Base-by-base conservation (phyloP, 2,888 invertebrate species). In the Heliconius ismenius region DNA sequence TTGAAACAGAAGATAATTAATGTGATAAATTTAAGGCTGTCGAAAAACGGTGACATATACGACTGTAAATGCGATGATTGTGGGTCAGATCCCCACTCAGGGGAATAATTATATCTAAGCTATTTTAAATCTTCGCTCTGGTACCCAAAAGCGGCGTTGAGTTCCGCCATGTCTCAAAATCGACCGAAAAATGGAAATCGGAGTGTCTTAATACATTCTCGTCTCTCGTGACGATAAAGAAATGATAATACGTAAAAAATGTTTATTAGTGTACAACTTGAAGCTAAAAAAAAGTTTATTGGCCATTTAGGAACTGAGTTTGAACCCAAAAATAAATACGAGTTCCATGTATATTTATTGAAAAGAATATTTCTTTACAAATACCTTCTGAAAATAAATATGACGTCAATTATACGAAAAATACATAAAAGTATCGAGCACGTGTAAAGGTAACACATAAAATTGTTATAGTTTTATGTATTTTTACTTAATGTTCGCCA, bases 381-480 rank as follows among this genome's bases (percentile, higher is more conserved):
- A 49, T 49, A 49, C 6, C 18, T 18, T 49, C 49, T 49, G 3
- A 49, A 49, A 49, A 49, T 49, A 49, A 49, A 49, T 49, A 18
- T 18, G 18, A 49, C 49, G 49, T 18, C 49, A 7, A 18, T 49
- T 18, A 18, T 49, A 7, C 7, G n/a, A 32, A n/a, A 65, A 65
- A 65, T 36, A 24, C 24, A 67, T 67, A 67, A 67, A 67, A 67
- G n/a, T 67, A 24, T 32, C 32, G 28, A 58, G 32, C 70, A 70
- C 58, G 70, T 70, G 70, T 70, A 70, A 70, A 36, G 21, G 32
- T 32, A 32, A 58, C 58, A 58, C 70, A 58, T 58, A 32, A 70
- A 70, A 70, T 58, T n/a, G 18, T 15, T 70, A 69, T 69, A 54
- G 69, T 70, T 70, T 70, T 58, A 58, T 70, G 70, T 70, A n/a